These are phyloP conservation scores for Watsonalla cultraria DNA, from an alignment of 2,888 invertebrate species.

Conservation along the genomic window DNA sequence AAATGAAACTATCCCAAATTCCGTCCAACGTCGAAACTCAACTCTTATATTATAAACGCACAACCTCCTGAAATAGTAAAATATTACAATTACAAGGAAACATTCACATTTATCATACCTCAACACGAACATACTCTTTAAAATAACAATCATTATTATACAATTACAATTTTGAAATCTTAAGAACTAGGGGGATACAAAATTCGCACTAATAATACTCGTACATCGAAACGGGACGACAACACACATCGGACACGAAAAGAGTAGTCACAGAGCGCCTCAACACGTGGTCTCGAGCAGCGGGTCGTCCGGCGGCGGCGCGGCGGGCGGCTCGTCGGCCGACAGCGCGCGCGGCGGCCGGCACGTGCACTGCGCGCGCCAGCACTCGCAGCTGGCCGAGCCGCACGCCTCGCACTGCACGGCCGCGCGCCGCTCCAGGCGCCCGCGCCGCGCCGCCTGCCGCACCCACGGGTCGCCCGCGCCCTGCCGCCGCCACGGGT, in stretches of 20 bases:
- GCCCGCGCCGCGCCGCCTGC: constrained; percentile 30
- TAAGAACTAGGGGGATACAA: constrained; percentile 69
- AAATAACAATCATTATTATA: constrained; percentile 55
- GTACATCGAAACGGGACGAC: constrained; percentile 38
- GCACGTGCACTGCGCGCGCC: constrained; percentile 32
- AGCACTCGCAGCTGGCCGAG: constrained; percentile 43
- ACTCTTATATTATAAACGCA: constrained; percentile 50
- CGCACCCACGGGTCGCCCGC: constrained; percentile 35
- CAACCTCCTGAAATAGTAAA: constrained; percentile 57
- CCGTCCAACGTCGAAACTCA: constrained; percentile 30
- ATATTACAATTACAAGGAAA: constrained; percentile 50
- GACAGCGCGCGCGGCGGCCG: constrained; percentile 28
- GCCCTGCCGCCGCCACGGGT: constrained; percentile 63
- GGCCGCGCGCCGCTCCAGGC: constrained; percentile 41
- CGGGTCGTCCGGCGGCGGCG: constrained; percentile 42
- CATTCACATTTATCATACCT: constrained; percentile 46
- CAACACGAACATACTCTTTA: constrained; percentile 37
- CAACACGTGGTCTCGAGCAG: constrained; percentile 69
- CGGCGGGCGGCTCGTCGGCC: constrained; percentile 25
- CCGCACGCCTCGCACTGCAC: constrained; percentile 50
- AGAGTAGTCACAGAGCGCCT: constrained; percentile 5
- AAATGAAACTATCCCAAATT: constrained; percentile 21
- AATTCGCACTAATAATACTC: constrained; percentile 76
- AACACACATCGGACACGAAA: constrained; percentile 34
- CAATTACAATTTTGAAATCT: constrained; percentile 73